Evolutionary conservation across 2,888 invertebrate species (phyloP).

Genomic region (Frankliniella intonsa): DNA sequence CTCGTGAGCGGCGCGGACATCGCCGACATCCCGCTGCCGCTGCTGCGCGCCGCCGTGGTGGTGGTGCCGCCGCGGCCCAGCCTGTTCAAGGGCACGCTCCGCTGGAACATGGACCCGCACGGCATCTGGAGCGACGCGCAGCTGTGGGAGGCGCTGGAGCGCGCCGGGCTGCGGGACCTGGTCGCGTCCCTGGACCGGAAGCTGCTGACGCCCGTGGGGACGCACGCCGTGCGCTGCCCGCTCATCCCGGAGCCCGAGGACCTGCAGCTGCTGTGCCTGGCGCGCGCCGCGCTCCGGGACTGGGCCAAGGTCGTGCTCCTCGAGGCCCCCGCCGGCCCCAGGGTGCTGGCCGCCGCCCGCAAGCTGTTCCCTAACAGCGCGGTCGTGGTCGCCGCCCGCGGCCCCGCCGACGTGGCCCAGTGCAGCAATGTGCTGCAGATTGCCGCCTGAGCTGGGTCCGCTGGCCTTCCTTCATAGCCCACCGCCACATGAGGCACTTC

Average conservation of each 20-base stretch:
- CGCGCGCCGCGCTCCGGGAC: constrained; percentile 7
- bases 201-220: background rate
- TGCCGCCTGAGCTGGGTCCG: background rate
- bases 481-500: no score
- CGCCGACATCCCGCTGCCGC: background rate
- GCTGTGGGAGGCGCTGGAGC: constrained; percentile 19
- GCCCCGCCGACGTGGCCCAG: constrained; percentile 1
- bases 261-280: constrained; percentile 8
- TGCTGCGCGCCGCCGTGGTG: constrained; percentile 17
- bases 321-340: constrained; percentile 9
- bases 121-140: constrained; percentile 15
- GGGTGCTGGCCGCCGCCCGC: constrained; percentile 1
- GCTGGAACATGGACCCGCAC: constrained; percentile 17
- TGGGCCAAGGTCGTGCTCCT: constrained; percentile 15
- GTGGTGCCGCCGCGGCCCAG: background rate
- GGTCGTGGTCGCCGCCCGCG: background rate
- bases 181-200: constrained; percentile 1
- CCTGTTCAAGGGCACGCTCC: constrained; percentile 4
- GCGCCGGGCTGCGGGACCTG: background rate
- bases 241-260: constrained; percentile 7
- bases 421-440: constrained; percentile 1
- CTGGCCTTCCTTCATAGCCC: no score
- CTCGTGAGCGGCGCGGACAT: constrained; percentile 13
- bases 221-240: background rate
- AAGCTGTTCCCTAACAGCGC: constrained; percentile 2